Base-by-base conservation (phyloP, 2,113 vertebrate species). In the Leptobrachium ailaonicum region DNA sequence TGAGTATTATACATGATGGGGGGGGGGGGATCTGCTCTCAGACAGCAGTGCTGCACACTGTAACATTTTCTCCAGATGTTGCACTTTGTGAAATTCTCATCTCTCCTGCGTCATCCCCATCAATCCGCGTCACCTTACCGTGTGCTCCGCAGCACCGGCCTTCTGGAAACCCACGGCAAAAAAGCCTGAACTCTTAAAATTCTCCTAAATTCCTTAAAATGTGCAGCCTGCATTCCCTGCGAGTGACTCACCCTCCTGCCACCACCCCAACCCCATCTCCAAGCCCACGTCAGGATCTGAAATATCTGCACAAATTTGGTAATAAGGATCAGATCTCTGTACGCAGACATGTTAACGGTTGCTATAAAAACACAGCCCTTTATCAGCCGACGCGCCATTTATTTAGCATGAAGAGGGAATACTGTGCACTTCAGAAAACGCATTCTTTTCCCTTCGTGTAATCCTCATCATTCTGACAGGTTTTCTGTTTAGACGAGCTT, bases 221-320 rank as follows among this genome's bases (percentile, higher is more conserved):
- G 76, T 40, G 54, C 12, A 62, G 58, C n/a, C 41, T 76, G 42
- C n/a, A 77, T 77, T 41, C 44, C 12, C 40, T 41, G 0, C 3
- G 6, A 5, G 8, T 77, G 76, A 77, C 50, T 77, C 76, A 77
- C 53, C 66, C 32, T 8, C 62, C 8, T 4, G 4, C 9, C 62
- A n/a, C 62, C 62, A 4, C 14, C 44, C 63, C 4, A 43, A 32
- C 64, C 6, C 10, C 72, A 4, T 45, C 56, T 75, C n/a, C 11
- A 43, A 41, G 73, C 13, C 53, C 14, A 64, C 12, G 14, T 75
- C 58, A 40, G 20, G 9, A 64, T 64, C 32, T 64, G 4, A 20
- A 64, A 64, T 40, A 64, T 75, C 12, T 47, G 58, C 7, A 44
- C 62, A 66, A n/a, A 2, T 67, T 54, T 41, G 64, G 20, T 47